These are phyloP conservation scores for Grammomys dolichurus DNA, from an alignment of 2,113 vertebrate species.

Conservation along the genomic window DNA sequence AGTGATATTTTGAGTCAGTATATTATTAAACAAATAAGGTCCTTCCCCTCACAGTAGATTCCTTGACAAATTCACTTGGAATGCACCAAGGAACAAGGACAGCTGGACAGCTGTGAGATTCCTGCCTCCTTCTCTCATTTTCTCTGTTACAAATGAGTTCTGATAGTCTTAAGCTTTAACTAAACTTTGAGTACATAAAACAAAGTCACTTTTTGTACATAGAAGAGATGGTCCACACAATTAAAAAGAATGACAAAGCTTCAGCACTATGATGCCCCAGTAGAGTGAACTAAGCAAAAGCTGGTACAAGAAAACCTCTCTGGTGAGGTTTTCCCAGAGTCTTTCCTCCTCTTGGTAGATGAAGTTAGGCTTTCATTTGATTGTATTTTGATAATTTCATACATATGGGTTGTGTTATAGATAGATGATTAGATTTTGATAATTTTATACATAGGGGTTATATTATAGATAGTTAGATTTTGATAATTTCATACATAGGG, in stretches of 20 bases:
- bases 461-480: background rate
- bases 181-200: conserved; percentile 31
- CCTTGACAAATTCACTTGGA: conserved; percentile 73
- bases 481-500: background rate
- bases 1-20: conserved; percentile 73
- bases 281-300: background rate
- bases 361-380: background rate
- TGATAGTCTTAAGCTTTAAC: background rate
- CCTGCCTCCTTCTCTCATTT: background rate
- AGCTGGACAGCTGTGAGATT: conserved; percentile 45
- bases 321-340: background rate
- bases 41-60: conserved; percentile 53
- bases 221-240: background rate
- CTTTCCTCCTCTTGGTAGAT: background rate
- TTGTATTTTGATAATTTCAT: background rate
- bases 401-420: background rate
- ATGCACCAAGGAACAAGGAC: conserved; percentile 14
- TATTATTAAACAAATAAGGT: conserved; percentile 66
- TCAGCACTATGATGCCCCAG: background rate
- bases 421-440: background rate
- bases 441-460: background rate
- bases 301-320: background rate
- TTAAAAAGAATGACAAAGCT: conserved; percentile 38
- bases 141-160: background rate
- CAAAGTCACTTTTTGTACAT: background rate